Evolutionary conservation across 1,140 invertebrate genomes (phyloP).

Genomic region (Dendrolimus kikuchii): DNA sequence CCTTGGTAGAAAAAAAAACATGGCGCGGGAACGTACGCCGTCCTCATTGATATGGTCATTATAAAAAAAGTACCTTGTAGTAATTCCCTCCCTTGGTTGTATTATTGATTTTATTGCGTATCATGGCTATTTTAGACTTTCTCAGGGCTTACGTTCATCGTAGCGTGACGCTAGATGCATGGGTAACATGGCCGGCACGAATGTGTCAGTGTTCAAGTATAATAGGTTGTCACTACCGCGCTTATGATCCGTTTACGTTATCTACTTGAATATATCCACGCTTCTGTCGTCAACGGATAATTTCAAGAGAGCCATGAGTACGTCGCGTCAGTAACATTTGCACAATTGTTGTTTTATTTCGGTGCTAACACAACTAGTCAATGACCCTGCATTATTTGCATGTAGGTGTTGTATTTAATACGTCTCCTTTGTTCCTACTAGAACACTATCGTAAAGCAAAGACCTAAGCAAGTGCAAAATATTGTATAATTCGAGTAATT

Average conservation of each 20-base stretch:
- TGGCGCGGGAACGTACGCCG: conserved; percentile 62
- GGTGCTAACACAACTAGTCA: conserved; percentile 41
- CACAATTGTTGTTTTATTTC: conserved; percentile 31
- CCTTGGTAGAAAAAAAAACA: conserved; percentile 67
- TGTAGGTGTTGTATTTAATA: conserved; percentile 43
- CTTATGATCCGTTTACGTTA: conserved; percentile 20
- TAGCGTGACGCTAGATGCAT: conserved; percentile 60
- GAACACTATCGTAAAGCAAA: conserved; percentile 11
- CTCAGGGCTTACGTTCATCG: conserved; percentile 45
- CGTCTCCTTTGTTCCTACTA: conserved; percentile 44
- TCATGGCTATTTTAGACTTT: conserved; percentile 51
- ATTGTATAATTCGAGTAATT: conserved; percentile 16
- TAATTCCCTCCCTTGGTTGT: conserved; percentile 17
- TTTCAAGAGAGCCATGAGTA: conserved; percentile 17
- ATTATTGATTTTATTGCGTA: conserved; percentile 49
- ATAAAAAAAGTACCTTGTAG: conserved; percentile 19
- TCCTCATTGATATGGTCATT: conserved; percentile 35
- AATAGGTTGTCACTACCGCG: conserved; percentile 26
- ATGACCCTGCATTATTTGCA: conserved; percentile 60
- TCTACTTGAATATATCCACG: conserved; percentile 16
- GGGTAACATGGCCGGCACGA: conserved; percentile 63
- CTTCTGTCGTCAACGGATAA: conserved; percentile 15
- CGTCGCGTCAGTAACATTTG: conserved; percentile 13
- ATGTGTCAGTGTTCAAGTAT: conserved; percentile 49
- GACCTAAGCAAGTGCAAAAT: conserved; percentile 8